These are phyloP conservation scores for Phaethornis superciliosus DNA, from an alignment of 2,113 vertebrate species.

Conservation along the genomic window DNA sequence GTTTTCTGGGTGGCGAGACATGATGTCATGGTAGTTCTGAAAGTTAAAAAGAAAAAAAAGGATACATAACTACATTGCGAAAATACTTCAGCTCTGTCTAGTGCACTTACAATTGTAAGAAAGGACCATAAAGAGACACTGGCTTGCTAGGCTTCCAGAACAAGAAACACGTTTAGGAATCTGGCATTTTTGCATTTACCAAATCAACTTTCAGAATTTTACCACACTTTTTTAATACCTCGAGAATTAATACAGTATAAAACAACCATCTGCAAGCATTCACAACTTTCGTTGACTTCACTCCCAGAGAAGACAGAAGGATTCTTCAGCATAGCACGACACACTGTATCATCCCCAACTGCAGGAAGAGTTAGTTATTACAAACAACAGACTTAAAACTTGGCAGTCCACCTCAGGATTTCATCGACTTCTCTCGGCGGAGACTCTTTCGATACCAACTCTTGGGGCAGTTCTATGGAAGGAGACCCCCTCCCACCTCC, in stretches of 20 bases:
- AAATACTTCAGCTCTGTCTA: neutral
- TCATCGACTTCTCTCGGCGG: fast-evolving
- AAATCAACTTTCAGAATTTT: neutral
- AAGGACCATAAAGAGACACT: neutral
- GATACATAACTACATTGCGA: neutral
- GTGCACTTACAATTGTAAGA: neutral
- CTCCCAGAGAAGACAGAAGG: neutral
- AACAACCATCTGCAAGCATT: neutral
- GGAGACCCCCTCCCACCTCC: neutral
- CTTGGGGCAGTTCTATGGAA: fast-evolving
- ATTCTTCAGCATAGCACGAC: neutral
- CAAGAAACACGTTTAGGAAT: neutral
- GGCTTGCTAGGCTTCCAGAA: neutral
- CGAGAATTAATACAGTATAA: neutral
- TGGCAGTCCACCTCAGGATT: neutral
- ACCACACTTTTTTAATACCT: neutral
- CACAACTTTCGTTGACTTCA: neutral
- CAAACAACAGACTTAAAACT: neutral
- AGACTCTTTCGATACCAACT: fast-evolving
- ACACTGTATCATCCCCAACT: neutral
- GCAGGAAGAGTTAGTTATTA: neutral
- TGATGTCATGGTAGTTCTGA: constrained; percentile 93
- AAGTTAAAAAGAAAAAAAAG: constrained; percentile 28
- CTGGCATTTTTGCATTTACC: neutral
- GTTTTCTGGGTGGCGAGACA: constrained; percentile 88